phyloP scores from a whole-genome alignment of 2,113 vertebrate species.

The Drymodes brunneopygia region DNA sequence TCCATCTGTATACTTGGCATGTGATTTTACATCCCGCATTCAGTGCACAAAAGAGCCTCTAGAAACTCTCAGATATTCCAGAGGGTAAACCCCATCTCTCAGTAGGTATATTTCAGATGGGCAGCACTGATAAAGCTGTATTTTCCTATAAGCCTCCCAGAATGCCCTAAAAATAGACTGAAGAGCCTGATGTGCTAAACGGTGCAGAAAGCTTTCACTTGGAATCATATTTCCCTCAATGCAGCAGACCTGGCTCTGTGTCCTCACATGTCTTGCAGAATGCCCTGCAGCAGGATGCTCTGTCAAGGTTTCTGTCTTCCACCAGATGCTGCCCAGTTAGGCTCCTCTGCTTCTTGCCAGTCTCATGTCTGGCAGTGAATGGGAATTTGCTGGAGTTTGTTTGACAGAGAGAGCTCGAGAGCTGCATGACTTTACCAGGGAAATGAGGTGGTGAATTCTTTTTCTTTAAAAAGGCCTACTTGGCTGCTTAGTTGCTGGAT shows the following conservation, averaged over 20 bases:
- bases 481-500: not conserved
- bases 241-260: not conserved
- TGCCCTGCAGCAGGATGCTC: not conserved
- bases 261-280: not conserved
- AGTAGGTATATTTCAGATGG: not conserved
- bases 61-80: not conserved
- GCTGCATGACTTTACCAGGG: not conserved
- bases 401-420: not conserved
- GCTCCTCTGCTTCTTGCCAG: slow-evolving; percentile 3
- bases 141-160: not conserved
- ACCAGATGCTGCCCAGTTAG: not conserved
- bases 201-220: not conserved
- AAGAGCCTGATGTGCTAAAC: not conserved
- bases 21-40: not conserved
- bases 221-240: not conserved
- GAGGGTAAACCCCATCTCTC: not conserved
- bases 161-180: not conserved
- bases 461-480: not conserved
- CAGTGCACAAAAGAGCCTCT: not conserved
- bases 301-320: not conserved
- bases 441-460: not conserved
- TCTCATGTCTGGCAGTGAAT: not conserved
- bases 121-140: not conserved
- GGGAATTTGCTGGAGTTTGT: not conserved
- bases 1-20: not conserved